Percentiles rank a stretch among this genome's conserved stretches.
Conservation (phyloP, 1,140 invertebrate genomes). For the Hycleus phaleratus region DNA sequence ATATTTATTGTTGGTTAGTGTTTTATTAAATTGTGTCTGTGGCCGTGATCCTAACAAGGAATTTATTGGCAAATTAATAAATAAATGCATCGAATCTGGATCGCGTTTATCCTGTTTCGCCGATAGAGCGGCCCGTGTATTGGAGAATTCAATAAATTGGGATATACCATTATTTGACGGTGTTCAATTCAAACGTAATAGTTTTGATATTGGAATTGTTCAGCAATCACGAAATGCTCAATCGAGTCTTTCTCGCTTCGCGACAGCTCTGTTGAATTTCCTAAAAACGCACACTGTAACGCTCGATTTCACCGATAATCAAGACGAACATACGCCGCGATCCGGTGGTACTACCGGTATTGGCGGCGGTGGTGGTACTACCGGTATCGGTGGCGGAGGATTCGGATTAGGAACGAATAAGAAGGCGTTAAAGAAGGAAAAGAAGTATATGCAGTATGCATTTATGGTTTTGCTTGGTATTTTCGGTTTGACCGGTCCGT, state of each 20-base stretch:
- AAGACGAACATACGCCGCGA: conserved; percentile 2
- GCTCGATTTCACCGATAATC: conserved; percentile 24
- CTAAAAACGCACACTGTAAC: conserved; percentile 31
- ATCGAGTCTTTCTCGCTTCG: conserved; percentile 21
- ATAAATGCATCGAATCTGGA: conserved; percentile 2
- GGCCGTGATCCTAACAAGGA: neutral
- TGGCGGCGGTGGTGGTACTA: neutral
- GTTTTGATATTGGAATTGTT: conserved; percentile 5
- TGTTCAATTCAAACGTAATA: conserved; percentile 26
- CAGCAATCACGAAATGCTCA: neutral
- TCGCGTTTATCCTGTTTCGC: conserved; percentile 27
- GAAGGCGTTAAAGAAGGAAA: conserved; percentile 29
- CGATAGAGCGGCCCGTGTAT: conserved; percentile 24
- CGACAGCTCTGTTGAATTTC: conserved; percentile 24
- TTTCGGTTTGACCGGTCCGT: conserved; percentile 51
- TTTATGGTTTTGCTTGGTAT: conserved; percentile 52
- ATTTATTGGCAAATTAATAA: neutral
- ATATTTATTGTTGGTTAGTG: neutral
- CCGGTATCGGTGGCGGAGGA: neutral
- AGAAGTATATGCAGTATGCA: conserved; percentile 33
- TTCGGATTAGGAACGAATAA: conserved; percentile 18
- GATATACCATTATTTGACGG: conserved; percentile 31
- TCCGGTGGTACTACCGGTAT: conserved; percentile 2
- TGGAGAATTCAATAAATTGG: conserved; percentile 31
- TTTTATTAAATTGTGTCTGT: neutral